phyloP scores from a whole-genome alignment of 2,113 vertebrate species.

The Calyptommatus sinebrachiatus region DNA sequence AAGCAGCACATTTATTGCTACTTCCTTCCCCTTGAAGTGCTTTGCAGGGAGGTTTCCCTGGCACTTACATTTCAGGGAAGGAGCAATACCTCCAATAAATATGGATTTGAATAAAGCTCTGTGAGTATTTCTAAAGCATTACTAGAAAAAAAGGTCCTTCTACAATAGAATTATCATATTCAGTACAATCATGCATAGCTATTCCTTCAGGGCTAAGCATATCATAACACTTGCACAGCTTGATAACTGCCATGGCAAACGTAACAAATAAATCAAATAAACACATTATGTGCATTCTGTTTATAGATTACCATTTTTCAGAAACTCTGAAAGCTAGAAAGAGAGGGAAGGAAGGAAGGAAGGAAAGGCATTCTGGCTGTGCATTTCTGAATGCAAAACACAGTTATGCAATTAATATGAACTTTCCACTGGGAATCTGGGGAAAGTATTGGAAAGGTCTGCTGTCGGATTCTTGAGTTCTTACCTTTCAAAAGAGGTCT shows the following conservation, averaged over 20 bases:
- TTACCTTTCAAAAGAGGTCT: not conserved
- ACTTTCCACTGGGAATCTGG: not conserved
- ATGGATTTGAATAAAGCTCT: not conserved
- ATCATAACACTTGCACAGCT: not conserved
- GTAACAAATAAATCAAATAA: conserved; percentile 7
- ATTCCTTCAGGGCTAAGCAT: conserved; percentile 20
- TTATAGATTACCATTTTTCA: conserved; percentile 3
- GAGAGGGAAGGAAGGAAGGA: accelerated
- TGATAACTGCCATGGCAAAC: not conserved
- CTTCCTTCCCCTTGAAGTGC: too few relatives aligned
- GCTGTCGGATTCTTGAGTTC: not conserved
- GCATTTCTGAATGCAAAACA: not conserved
- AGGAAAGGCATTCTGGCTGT: not conserved
- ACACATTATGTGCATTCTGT: not conserved
- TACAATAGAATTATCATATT: conserved; percentile 21
- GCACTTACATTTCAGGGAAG: too few relatives aligned
- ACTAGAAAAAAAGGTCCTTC: conserved; percentile 2
- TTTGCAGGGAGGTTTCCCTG: too few relatives aligned
- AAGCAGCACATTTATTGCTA: too few relatives aligned
- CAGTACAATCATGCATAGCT: not conserved
- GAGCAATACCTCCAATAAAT: not conserved
- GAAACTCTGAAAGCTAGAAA: conserved; percentile 20
- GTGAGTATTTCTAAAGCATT: conserved; percentile 9
- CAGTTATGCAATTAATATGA: not conserved
- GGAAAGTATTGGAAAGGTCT: not conserved